A percentile compares a stretch with the other conserved stretches of the same genome.
phyloP scores from a whole-genome alignment of 2,888 invertebrate genomes.

The Mythimna ferrago region DNA sequence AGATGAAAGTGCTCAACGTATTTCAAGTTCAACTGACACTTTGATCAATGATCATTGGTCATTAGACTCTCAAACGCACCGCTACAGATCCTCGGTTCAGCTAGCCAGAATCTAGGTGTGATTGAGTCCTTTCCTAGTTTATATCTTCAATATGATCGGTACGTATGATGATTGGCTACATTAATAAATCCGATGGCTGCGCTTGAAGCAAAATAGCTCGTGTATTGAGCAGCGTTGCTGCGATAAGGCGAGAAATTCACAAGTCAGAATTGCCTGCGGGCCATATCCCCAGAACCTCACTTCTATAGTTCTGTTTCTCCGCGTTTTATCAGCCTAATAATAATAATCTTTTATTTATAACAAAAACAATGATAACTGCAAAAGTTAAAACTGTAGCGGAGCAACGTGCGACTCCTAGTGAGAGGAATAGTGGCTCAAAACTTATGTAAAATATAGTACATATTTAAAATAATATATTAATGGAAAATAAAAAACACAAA shows the following conservation, averaged over 20 bases:
- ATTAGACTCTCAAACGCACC: slow-evolving; percentile 24
- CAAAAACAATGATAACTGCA: too few relatives aligned
- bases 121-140: slow-evolving; percentile 40
- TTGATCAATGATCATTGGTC: slow-evolving; percentile 37
- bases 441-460: too few relatives aligned
- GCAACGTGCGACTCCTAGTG: too few relatives aligned
- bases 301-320: neutral
- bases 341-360: too few relatives aligned
- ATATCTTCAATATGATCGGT: slow-evolving; percentile 46
- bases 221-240: neutral
- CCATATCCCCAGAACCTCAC: neutral
- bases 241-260: neutral
- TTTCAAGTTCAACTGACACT: slow-evolving; percentile 24
- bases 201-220: neutral
- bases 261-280: too few relatives aligned
- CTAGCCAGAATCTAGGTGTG: slow-evolving; percentile 39
- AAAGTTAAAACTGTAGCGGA: too few relatives aligned
- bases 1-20: slow-evolving; percentile 23
- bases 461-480: too few relatives aligned
- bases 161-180: slow-evolving; percentile 11
- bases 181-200: slow-evolving; percentile 7
- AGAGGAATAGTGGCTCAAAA: too few relatives aligned
- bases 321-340: too few relatives aligned
- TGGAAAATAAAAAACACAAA: too few relatives aligned
- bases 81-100: slow-evolving; percentile 34